Evolutionary conservation across 2,113 vertebrate genomes (phyloP).

Genomic region (Gymnarchus niloticus): DNA sequence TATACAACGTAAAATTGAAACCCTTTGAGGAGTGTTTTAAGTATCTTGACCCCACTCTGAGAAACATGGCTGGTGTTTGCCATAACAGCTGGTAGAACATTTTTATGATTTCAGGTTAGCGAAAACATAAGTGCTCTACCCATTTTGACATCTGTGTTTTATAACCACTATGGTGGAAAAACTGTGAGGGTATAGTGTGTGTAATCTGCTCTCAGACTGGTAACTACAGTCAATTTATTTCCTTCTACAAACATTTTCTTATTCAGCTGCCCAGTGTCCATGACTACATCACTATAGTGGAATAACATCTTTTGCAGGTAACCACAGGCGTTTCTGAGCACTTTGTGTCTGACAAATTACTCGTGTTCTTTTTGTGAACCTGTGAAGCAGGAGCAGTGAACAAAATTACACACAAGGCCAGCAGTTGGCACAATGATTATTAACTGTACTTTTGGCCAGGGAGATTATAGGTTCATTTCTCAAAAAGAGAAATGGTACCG

Average conservation of each 20-base stretch:
- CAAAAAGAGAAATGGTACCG: not conserved
- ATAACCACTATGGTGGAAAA: not conserved
- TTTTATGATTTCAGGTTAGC: not conserved
- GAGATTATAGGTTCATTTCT: not conserved
- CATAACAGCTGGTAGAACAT: not conserved
- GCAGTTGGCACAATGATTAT: not conserved
- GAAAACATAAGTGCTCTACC: not conserved
- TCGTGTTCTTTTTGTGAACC: not conserved
- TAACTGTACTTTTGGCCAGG: not conserved
- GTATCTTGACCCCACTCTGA: not conserved
- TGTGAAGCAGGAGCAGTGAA: not conserved
- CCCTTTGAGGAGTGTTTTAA: not conserved
- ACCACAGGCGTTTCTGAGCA: not conserved
- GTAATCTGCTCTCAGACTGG: not conserved
- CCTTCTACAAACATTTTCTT: not conserved
- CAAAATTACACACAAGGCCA: not conserved
- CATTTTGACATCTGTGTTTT: not conserved
- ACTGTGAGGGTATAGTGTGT: not conserved
- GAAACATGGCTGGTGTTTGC: too few species aligned
- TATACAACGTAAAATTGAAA: not conserved
- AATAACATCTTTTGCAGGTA: not conserved
- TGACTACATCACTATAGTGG: not conserved
- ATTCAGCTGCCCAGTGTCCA: not conserved
- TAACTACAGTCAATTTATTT: not conserved
- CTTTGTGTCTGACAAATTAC: not conserved